phyloP scores from a whole-genome alignment of 2,113 vertebrate species.

The Dasypus novemcinctus region DNA sequence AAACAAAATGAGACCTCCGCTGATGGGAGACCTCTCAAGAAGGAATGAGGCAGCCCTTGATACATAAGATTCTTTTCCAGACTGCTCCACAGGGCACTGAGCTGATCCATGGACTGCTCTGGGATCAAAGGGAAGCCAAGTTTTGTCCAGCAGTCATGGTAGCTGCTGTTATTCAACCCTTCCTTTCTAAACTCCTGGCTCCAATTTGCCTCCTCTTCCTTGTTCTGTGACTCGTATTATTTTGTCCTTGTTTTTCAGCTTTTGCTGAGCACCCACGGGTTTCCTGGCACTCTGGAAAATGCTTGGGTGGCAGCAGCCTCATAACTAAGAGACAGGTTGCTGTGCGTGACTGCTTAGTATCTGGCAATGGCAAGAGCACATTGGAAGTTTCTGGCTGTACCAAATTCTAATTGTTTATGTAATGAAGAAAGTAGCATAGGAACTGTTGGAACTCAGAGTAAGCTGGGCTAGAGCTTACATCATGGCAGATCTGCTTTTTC shows the following conservation, averaged over 20 bases:
- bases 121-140: not conserved
- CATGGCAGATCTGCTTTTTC: not conserved
- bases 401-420: not conserved
- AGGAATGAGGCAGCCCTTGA: not conserved
- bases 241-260: not conserved
- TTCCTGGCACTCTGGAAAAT: not conserved
- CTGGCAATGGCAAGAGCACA: not conserved
- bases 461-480: not conserved
- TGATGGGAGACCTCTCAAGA: not conserved
- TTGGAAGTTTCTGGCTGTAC: not conserved
- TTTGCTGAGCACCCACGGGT: not conserved
- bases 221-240: not conserved
- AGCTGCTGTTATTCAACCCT: not conserved
- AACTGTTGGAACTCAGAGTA: not conserved
- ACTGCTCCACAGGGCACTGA: too few relatives aligned
- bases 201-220: not conserved
- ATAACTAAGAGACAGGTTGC: not conserved
- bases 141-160: accelerated
- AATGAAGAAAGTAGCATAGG: not conserved
- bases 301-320: not conserved
- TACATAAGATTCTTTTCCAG: not conserved
- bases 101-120: not conserved
- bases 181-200: not conserved
- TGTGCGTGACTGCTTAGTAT: not conserved
- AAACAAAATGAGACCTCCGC: not conserved